These are phyloP conservation scores for Balanococcus diminutus DNA, from an alignment of 2,888 invertebrate genomes.

Conservation along the genomic window DNA sequence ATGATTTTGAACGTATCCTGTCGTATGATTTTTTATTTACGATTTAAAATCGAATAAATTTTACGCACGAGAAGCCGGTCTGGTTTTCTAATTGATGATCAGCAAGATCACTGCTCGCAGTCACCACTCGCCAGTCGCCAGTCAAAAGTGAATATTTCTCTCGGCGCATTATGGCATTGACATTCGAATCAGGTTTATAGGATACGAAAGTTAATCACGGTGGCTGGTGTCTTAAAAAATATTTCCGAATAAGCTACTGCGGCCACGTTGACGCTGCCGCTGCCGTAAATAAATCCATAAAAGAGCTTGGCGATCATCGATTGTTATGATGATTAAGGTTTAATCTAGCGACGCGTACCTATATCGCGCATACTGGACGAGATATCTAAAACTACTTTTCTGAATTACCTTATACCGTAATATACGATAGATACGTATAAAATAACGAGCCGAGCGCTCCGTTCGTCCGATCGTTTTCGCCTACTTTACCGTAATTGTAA, in stretches of 20 bases:
- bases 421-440: no score
- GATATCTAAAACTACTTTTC: constrained; percentile 10
- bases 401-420: constrained; percentile 19
- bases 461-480: neutral
- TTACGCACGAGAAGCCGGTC: neutral
- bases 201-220: neutral
- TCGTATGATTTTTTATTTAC: no score
- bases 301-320: neutral
- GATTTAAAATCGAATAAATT: neutral
- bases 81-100: neutral
- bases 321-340: constrained; percentile 21
- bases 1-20: no score
- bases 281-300: neutral
- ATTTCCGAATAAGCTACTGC: neutral
- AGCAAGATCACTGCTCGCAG: neutral
- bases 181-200: neutral
- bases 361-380: neutral
- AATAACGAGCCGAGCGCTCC: neutral
- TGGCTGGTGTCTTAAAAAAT: neutral
- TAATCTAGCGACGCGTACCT: neutral
- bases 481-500: constrained; percentile 24
- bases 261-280: neutral
- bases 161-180: neutral
- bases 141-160: neutral
- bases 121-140: no score